Conservation (phyloP, 2,113 vertebrate genomes). For the Diadophis punctatus region DNA sequence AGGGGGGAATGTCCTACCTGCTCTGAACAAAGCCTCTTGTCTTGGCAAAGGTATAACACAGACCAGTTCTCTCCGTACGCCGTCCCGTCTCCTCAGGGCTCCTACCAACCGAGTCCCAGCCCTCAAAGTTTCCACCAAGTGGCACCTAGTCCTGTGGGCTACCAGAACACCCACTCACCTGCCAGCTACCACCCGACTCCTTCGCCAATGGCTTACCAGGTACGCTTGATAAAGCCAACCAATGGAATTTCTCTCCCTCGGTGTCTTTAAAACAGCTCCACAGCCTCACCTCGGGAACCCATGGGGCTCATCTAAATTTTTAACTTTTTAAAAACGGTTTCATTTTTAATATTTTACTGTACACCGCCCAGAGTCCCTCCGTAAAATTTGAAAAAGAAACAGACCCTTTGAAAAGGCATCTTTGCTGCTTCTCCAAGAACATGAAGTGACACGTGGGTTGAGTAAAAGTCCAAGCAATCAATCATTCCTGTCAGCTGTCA, state of each 20-base stretch:
- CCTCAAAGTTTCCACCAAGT: constrained; percentile 96
- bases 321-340: not conserved
- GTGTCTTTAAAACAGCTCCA: too few species aligned
- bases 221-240: constrained; percentile 35
- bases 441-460: not conserved
- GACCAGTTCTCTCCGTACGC: constrained; percentile 93
- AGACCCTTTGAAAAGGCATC: not conserved
- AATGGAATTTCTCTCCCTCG: not conserved
- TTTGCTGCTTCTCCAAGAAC: not conserved
- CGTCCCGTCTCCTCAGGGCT: constrained; percentile 88
- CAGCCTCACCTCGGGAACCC: too few species aligned
- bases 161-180: constrained; percentile 91
- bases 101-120: constrained; percentile 91
- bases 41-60: constrained; percentile 84
- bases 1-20: not conserved
- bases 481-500: not conserved
- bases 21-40: not conserved
- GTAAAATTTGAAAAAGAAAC: not conserved
- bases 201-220: constrained; percentile 94
- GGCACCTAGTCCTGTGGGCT: constrained; percentile 88
- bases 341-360: not conserved
- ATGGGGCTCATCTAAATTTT: not conserved
- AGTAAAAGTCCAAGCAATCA: not conserved
- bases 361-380: not conserved
- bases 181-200: constrained; percentile 93